A percentile compares a stretch with the other conserved stretches of the same genome.
Evolutionary conservation across 2,797 vertebrate genomes (phyloP).

Genomic region (Pipistrellus kuhlii): DNA sequence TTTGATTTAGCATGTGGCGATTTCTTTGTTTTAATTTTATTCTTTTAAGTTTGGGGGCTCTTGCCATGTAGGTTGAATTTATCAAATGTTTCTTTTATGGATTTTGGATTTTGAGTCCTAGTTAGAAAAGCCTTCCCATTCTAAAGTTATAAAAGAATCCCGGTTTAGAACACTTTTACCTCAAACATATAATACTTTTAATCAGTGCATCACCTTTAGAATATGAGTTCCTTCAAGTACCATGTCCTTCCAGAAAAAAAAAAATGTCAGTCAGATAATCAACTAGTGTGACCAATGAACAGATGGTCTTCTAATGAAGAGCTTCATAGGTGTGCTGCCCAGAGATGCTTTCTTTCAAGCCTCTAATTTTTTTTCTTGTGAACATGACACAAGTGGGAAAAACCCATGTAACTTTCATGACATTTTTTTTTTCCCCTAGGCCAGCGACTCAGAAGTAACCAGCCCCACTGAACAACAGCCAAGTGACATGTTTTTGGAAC

Average conservation of each 20-base stretch:
- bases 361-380: constrained; percentile 73
- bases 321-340: background rate
- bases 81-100: background rate
- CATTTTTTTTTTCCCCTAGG: constrained; percentile 61
- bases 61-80: background rate
- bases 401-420: background rate
- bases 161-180: background rate
- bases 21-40: constrained; percentile 31
- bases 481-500: background rate
- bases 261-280: background rate
- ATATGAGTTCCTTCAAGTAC: background rate
- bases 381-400: constrained; percentile 47
- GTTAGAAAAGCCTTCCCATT: background rate
- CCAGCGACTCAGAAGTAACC: constrained; percentile 24
- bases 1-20: background rate
- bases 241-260: background rate
- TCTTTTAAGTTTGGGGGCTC: constrained; percentile 55
- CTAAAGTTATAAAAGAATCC: background rate
- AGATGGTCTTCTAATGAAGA: background rate
- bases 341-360: background rate
- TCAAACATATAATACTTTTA: background rate
- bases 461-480: constrained; percentile 53
- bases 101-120: constrained; percentile 28
- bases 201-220: background rate
- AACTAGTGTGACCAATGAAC: constrained; percentile 3